Conservation (phyloP, 2,888 invertebrate genomes). For the Xestia ashworthii region DNA sequence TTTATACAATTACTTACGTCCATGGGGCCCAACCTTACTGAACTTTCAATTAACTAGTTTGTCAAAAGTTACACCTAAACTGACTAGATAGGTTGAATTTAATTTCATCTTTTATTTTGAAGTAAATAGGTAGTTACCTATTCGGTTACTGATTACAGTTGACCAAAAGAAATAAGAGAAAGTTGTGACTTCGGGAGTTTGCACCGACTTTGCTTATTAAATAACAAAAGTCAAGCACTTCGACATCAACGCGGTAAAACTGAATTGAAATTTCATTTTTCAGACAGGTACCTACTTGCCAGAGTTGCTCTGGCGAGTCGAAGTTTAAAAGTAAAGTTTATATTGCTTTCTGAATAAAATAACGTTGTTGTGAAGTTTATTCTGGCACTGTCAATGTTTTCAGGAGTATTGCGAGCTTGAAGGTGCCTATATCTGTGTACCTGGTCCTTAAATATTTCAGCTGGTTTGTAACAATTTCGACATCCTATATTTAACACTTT, state of each 20-base stretch:
- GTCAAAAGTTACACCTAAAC: not conserved
- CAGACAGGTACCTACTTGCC: conserved; percentile 34
- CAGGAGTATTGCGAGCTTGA: not conserved
- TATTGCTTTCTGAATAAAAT: conserved; percentile 73
- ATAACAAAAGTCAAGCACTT: conserved; percentile 48
- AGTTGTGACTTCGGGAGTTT: conserved; percentile 12
- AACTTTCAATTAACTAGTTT: no score
- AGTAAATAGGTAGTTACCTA: not conserved
- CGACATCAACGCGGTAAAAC: conserved; percentile 43
- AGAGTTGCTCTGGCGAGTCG: conserved; percentile 48
- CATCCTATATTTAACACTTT: not conserved
- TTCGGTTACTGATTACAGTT: not conserved
- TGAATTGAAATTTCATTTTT: conserved; percentile 64
- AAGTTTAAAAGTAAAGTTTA: conserved; percentile 63
- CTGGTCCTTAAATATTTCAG: not conserved
- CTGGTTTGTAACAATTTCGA: no score
- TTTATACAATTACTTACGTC: no score
- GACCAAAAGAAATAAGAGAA: not conserved
- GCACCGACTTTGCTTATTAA: conserved; percentile 32
- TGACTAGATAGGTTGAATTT: not conserved
- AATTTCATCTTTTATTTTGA: not conserved
- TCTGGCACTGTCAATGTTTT: conserved; percentile 28
- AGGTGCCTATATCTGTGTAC: not conserved
- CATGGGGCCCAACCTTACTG: no score
- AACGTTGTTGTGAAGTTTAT: conserved; percentile 55